Evolutionary conservation across 2,113 vertebrate genomes (phyloP).

Genomic region (Lepus europaeus): DNA sequence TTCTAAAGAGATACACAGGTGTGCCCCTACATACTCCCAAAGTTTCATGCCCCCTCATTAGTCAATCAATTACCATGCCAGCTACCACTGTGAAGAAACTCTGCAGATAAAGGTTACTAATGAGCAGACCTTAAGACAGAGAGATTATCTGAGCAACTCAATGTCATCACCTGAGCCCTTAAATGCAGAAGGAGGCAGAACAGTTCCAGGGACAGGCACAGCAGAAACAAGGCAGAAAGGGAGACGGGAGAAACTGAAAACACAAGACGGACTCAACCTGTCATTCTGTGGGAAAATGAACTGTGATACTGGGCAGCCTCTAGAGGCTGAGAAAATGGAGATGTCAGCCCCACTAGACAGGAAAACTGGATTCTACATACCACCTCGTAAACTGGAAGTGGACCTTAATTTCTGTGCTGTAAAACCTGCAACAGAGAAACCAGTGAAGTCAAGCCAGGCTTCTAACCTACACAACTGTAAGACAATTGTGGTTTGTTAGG

Average conservation of each 20-base stretch:
- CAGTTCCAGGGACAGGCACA: not conserved
- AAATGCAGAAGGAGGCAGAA: not conserved
- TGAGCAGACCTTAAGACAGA: not conserved
- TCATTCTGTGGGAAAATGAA: not conserved
- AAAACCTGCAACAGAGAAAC: not conserved
- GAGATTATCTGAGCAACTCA: not conserved
- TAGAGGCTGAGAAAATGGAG: constrained; percentile 9
- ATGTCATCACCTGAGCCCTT: not conserved
- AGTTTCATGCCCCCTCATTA: not conserved
- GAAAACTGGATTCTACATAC: not conserved
- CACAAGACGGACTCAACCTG: not conserved
- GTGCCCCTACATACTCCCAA: not conserved
- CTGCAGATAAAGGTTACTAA: not conserved
- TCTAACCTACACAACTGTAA: not conserved
- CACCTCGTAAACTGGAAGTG: not conserved
- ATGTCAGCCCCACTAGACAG: not conserved
- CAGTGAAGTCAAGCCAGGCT: not conserved
- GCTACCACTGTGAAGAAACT: not conserved
- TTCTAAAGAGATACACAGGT: not conserved
- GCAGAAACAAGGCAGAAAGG: not conserved
- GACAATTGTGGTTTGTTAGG: not conserved
- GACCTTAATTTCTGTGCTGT: not conserved
- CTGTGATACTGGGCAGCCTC: not conserved
- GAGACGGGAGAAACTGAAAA: not conserved
- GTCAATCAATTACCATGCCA: not conserved